Conservation (phyloP, 2,113 vertebrate genomes). For the Cottus gobio region DNA sequence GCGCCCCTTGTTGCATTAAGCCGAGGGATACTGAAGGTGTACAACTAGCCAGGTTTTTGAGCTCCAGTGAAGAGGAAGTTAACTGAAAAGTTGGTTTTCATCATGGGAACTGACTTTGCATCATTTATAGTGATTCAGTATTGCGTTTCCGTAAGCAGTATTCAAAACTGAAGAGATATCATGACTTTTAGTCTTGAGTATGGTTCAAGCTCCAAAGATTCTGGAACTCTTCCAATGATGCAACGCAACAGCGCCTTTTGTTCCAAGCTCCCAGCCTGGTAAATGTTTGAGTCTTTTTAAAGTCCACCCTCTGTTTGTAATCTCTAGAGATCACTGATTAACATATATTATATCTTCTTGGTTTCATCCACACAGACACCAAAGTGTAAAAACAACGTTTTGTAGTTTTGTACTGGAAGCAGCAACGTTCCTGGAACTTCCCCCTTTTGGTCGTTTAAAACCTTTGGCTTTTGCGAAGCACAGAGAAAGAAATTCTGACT, state of each 20-base stretch:
- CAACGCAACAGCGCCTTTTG: background rate
- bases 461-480: background rate
- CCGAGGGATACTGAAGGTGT: background rate
- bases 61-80: constrained; percentile 21
- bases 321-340: background rate
- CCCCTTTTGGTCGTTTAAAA: background rate
- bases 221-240: background rate
- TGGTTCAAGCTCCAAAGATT: background rate
- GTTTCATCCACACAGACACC: background rate
- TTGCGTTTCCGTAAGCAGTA: background rate
- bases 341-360: background rate
- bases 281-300: background rate
- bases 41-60: background rate
- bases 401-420: background rate
- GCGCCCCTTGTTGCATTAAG: constrained; percentile 11
- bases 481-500: background rate
- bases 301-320: background rate
- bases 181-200: background rate
- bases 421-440: background rate
- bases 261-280: background rate
- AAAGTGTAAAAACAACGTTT: background rate
- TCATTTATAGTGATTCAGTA: background rate
- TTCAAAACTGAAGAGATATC: background rate
- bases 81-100: background rate
- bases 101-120: background rate